Evolutionary conservation across 2,888 invertebrate species (phyloP), one percentile per base, ranked within the genome.

Genomic region (Spodoptera littoralis): DNA sequence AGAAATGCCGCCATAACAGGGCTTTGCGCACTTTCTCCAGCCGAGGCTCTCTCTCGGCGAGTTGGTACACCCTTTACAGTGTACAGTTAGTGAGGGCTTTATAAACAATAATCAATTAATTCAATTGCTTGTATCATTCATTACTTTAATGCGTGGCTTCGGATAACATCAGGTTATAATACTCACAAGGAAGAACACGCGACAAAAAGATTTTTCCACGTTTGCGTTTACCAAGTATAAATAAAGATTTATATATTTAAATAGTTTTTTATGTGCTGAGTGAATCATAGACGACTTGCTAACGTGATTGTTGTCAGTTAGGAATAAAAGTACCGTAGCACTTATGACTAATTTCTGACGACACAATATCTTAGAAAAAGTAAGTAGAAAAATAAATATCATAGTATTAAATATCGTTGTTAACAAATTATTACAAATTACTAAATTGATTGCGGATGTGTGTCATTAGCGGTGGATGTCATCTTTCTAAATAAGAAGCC

Each of bases 1-100:
- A 92, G 92, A 91, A 92, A 92, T 90, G 86, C 87, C 83, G 87
- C 90, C 88, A 88, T 90, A 91, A 91, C 90, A 91, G 92, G 92
- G 91, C 89, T 88, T 88, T 84, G 89, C 85, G 81, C 83, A 92
- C 92, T 93, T 93, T 92, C 92, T 88, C 92, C 86, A 61, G 67
- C 13, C 45, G 82, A 80, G 85, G 86, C 87, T 85, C 86, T 83
- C 87, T 82, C 82, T 82, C 77, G 81, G 76, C 64, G 73, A 63
- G 72, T 70, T 73, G 74, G 76, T 76, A 75, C 81, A 86, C 86
- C 85, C 86, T 87, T 78, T 81, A 76, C 52, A 76, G 66, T 78
- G 73, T 73, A 77, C 78, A 79, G 74, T 83, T 84, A 77, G 61
- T 66, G 60, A 79, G 67, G 70, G 52, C 57, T 75, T 27, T 56